A percentile compares a stretch with the other conserved stretches of the same genome.
Evolutionary conservation across 1,140 invertebrate genomes (phyloP).

Genomic region (Sycophila sp.): DNA sequence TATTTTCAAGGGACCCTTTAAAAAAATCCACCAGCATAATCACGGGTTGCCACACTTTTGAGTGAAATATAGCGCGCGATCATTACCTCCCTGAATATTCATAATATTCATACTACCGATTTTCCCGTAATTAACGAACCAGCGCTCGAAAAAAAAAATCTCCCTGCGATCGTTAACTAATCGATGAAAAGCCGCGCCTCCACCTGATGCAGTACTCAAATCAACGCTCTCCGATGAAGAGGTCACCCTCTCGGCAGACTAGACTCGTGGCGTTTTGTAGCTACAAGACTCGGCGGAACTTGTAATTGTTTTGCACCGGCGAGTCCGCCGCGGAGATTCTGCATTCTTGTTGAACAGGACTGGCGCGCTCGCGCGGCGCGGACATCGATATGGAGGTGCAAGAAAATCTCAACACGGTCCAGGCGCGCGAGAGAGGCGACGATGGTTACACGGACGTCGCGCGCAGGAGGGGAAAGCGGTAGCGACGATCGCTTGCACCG

Average conservation of each 20-base stretch:
- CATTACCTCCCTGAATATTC: neutral
- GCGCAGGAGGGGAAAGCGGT: neutral
- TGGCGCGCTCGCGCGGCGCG: neutral
- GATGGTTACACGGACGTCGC: neutral
- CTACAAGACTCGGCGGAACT: neutral
- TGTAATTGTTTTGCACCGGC: slow-evolving; percentile 39
- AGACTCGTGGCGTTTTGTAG: neutral
- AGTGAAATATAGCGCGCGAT: too few species aligned
- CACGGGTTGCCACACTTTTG: too few species aligned
- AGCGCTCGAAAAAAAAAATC: too few species aligned
- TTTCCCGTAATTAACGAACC: too few species aligned
- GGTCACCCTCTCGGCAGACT: neutral
- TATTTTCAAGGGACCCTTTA: too few species aligned
- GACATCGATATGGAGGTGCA: slow-evolving; percentile 16
- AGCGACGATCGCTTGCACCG: neutral
- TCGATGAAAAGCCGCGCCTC: too few species aligned
- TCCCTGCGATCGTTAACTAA: too few species aligned
- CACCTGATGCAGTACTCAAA: too few species aligned
- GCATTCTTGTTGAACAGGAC: slow-evolving; percentile 36
- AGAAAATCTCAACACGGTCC: neutral
- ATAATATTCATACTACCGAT: too few species aligned
- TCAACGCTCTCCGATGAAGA: slow-evolving; percentile 10
- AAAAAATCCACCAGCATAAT: neutral
- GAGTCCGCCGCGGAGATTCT: slow-evolving; percentile 27
- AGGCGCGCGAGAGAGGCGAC: neutral